Evolutionary conservation across 2,888 invertebrate species (phyloP).

Genomic region (Nymphalis urticae): DNA sequence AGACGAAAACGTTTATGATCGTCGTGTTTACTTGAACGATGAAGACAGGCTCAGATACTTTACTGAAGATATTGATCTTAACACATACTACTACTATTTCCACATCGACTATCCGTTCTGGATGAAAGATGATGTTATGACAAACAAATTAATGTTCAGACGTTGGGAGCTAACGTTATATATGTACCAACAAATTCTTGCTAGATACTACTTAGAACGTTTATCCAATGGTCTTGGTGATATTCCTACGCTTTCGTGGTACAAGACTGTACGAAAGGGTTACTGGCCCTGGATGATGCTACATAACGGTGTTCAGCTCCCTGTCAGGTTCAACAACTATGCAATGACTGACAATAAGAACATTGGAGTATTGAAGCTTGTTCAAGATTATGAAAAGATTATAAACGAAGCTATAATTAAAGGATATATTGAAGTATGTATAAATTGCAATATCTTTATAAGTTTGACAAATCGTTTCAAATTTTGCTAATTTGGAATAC

Average conservation of each 20-base stretch:
- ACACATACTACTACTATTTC: constrained; percentile 83
- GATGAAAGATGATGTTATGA: constrained; percentile 77
- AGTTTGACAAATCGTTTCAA: background rate
- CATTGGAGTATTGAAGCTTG: constrained; percentile 48
- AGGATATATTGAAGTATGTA: constrained; percentile 72
- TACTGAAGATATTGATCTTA: constrained; percentile 84
- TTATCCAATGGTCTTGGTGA: constrained; percentile 72
- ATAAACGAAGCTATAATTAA: constrained; percentile 81
- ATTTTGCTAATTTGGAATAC: background rate
- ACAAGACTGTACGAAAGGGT: constrained; percentile 68
- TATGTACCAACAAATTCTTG: constrained; percentile 85
- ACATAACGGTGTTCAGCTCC: constrained; percentile 79
- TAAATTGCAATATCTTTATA: constrained; percentile 19
- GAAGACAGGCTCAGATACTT: constrained; percentile 84
- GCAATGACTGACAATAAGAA: constrained; percentile 58
- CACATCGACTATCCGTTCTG: constrained; percentile 84
- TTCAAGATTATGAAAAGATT: constrained; percentile 73
- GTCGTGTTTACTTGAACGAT: constrained; percentile 73
- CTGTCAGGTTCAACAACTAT: constrained; percentile 73
- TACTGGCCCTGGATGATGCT: constrained; percentile 81
- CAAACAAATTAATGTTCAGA: constrained; percentile 59
- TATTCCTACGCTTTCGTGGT: constrained; percentile 70
- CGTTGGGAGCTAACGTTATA: constrained; percentile 82
- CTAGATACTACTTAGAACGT: constrained; percentile 81
- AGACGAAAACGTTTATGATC: constrained; percentile 84